Evolutionary conservation across 2,113 vertebrate species (phyloP).

Genomic region (Mus musculus): GRCm39 chr12:20008001-20008500

Average conservation of each 20-base stretch:
- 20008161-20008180: constrained; percentile 60
- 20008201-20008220: constrained; percentile 69
- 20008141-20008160: constrained; percentile 73
- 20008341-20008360: neutral
- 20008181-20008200: constrained; percentile 65
- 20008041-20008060: neutral
- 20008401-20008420: neutral
- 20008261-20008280: neutral
- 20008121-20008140: constrained; percentile 68
- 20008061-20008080: neutral
- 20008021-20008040: neutral
- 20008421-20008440: neutral
- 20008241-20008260: constrained; percentile 39
- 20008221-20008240: constrained; percentile 47
- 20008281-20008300: constrained; percentile 11
- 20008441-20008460: neutral
- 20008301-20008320: constrained; percentile 9
- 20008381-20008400: neutral
- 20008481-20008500: neutral
- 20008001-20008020: neutral
- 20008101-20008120: constrained; percentile 65
- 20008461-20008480: neutral
- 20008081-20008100: constrained; percentile 5
- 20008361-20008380: constrained; percentile 14
- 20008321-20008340: constrained; percentile 30